phyloP scores from a whole-genome alignment of 2,113 vertebrate species.

The Tragelaphus scriptus region DNA sequence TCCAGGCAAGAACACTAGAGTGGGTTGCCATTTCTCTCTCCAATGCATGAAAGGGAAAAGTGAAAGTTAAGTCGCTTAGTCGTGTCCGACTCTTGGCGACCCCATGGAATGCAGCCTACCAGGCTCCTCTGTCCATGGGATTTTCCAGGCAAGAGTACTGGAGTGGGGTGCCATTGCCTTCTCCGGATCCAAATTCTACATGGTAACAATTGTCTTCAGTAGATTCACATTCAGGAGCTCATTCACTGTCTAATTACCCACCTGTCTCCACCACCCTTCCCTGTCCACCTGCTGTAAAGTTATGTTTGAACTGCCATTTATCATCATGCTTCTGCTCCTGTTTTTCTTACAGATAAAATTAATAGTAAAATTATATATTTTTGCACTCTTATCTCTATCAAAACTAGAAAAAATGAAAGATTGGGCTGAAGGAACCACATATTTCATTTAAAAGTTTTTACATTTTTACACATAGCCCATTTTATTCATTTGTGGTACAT shows the following conservation, averaged over 20 bases:
- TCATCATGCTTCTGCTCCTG: not conserved
- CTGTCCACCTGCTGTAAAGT: not conserved
- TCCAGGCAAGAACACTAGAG: no score
- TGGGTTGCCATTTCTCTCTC: no score
- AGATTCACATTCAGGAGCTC: not conserved
- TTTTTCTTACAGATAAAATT: not conserved
- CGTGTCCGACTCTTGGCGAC: no score
- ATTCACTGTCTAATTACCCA: not conserved
- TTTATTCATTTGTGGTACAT: not conserved
- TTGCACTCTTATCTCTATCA: not conserved
- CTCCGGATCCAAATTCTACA: not conserved
- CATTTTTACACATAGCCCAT: not conserved
- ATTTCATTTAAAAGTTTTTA: not conserved
- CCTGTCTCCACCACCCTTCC: not conserved
- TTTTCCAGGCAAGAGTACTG: no score
- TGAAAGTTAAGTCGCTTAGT: no score
- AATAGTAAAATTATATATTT: not conserved
- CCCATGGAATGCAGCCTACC: no score
- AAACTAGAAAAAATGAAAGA: not conserved
- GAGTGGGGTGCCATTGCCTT: no score
- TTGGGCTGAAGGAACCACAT: not conserved
- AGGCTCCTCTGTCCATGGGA: no score
- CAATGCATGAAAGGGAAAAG: no score
- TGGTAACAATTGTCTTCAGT: not conserved
- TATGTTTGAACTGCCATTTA: not conserved